Percentiles rank a stretch among this genome's conserved stretches.
These are phyloP conservation scores for Lasioglossum oenotherae DNA, from an alignment of 2,888 invertebrate species.

Conservation along the genomic window DNA sequence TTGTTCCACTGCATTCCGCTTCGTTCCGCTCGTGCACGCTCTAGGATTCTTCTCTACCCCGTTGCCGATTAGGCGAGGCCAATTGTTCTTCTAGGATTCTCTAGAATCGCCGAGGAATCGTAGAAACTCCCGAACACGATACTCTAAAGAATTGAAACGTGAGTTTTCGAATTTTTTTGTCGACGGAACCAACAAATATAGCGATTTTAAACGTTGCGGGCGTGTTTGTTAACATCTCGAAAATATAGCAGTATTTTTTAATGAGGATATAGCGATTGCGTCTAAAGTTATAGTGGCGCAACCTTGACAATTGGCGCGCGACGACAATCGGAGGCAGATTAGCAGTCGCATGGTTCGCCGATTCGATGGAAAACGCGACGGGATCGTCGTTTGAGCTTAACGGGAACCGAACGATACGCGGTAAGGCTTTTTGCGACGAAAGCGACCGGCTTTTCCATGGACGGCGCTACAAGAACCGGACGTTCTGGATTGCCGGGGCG, in stretches of 20 bases:
- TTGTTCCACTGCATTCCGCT: not conserved
- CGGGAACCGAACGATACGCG: slow-evolving; percentile 49
- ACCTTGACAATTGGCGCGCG: too few relatives aligned
- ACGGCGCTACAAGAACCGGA: slow-evolving; percentile 45
- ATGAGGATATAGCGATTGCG: too few relatives aligned
- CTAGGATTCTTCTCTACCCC: not conserved
- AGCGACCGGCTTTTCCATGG: slow-evolving; percentile 48
- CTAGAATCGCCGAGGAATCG: not conserved
- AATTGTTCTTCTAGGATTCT: not conserved
- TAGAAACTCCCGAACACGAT: not conserved
- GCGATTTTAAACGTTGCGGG: not conserved
- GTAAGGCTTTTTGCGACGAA: slow-evolving; percentile 51
- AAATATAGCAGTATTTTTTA: not conserved
- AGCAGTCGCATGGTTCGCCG: not conserved
- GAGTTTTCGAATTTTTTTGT: too few relatives aligned
- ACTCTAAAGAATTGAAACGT: too few relatives aligned
- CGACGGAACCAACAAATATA: too few relatives aligned
- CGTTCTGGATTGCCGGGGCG: slow-evolving; percentile 55
- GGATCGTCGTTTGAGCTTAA: slow-evolving; percentile 43
- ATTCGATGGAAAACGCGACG: not conserved
- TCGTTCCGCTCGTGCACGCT: slow-evolving; percentile 16
- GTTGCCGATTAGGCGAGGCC: not conserved
- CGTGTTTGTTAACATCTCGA: not conserved
- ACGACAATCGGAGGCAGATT: not conserved
- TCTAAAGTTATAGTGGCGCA: too few relatives aligned